These are phyloP conservation scores for Heliothis subflexa DNA, from an alignment of 1,140 invertebrate genomes.

Conservation along the genomic window DNA sequence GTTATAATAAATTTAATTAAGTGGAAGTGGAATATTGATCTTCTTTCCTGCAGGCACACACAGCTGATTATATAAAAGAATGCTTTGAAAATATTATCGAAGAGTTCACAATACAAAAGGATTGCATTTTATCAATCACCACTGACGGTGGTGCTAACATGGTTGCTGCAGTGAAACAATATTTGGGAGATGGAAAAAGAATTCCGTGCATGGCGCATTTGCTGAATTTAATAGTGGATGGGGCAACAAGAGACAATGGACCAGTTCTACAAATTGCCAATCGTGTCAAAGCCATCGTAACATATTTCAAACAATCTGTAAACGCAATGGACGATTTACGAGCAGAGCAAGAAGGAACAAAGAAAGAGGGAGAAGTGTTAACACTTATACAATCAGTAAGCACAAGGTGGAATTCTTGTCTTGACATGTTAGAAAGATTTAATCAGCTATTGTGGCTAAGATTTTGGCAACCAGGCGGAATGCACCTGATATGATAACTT, in stretches of 20 bases:
- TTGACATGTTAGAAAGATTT: constrained; percentile 59
- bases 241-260: constrained; percentile 51
- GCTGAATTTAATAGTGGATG: constrained; percentile 66
- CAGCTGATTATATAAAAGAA: constrained; percentile 53
- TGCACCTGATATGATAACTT: constrained; percentile 58
- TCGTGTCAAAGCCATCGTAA: constrained; percentile 58
- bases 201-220: constrained; percentile 70
- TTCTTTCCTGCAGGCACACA: too few species aligned
- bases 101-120: too few species aligned
- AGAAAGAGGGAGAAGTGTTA: constrained; percentile 60
- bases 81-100: too few species aligned
- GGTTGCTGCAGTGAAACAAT: constrained; percentile 45
- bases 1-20: constrained; percentile 19
- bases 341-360: constrained; percentile 53
- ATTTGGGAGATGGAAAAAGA: constrained; percentile 43
- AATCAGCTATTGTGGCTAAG: constrained; percentile 59
- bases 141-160: constrained; percentile 50
- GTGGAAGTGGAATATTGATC: too few species aligned
- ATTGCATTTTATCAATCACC: constrained; percentile 62
- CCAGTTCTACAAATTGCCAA: constrained; percentile 50
- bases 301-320: constrained; percentile 46
- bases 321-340: constrained; percentile 9
- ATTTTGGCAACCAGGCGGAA: constrained; percentile 55
- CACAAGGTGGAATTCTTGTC: constrained; percentile 60
- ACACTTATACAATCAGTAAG: constrained; percentile 61